Evolutionary conservation across 2,113 vertebrate species (phyloP).

Genomic region (Clarias gariepinus): DNA sequence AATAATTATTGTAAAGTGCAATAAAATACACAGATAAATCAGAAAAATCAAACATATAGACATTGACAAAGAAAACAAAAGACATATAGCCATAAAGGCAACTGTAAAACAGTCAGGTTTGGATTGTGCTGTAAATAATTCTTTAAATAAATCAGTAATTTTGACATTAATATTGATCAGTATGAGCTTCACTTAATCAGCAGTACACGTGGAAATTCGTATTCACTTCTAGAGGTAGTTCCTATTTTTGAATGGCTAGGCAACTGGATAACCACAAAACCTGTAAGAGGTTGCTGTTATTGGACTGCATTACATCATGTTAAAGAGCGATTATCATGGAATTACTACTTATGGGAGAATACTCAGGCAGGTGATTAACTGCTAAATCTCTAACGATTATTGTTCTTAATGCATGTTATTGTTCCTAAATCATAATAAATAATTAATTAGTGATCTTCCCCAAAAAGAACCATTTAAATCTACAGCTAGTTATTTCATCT

Average conservation of each 20-base stretch:
- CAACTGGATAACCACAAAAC: background rate
- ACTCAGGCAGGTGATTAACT: background rate
- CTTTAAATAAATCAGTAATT: background rate
- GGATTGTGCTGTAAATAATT: slow-evolving; percentile 21
- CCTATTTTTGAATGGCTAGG: background rate
- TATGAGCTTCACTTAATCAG: slow-evolving; percentile 13
- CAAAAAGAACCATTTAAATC: background rate
- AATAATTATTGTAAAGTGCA: slow-evolving; percentile 72
- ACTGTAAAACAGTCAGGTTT: background rate
- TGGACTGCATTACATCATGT: background rate
- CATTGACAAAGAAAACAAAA: background rate
- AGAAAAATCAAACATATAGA: slow-evolving; percentile 33
- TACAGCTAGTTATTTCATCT: background rate
- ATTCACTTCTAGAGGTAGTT: slow-evolving; percentile 30
- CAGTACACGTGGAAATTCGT: background rate
- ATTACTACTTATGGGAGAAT: background rate
- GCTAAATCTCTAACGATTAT: background rate
- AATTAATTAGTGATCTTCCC: background rate
- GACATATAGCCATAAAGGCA: background rate
- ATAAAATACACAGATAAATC: slow-evolving; percentile 60
- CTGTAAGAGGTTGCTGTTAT: background rate
- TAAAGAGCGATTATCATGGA: background rate
- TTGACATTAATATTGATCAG: background rate
- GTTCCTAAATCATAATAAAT: background rate
- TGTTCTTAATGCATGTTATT: background rate